Base-by-base conservation (phyloP, 2,888 invertebrate species). In the Gortyna flavago region DNA sequence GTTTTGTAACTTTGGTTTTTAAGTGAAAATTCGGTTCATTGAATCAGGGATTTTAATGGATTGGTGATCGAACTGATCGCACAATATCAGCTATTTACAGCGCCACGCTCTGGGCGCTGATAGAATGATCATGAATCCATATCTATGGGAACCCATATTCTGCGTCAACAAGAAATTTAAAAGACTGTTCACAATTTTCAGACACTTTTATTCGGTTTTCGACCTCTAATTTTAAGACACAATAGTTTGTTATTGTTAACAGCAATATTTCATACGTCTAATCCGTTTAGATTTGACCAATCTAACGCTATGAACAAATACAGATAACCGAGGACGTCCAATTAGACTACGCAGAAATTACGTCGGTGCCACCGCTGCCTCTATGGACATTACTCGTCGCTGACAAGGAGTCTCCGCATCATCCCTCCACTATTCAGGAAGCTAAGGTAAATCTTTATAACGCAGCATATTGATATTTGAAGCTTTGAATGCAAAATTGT, bases 311-410 rank as follows among this genome's bases (percentile, higher is more conserved):
- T 1, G 18, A 64, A 70, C 41, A 68, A 54, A 81, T 87, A 91
- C 87, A 97, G 97, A 98, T 98, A 89, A 98, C 98, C 0, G 99
- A 99, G 92, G 99, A 99, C 91, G 97, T 99, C 61, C 98, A 98
- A 85, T 94, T 99, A 74, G 99, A 99, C 95, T 99, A 99, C 92
- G 98, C 99, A 0, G 99, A 99, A 94, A 98, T 99, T 80, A 99
- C 99, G 3, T 99, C 99, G n/a, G 99, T 99, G 87, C 99, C 99
- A 1, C 99, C 99, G 0, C 96, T 99, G 72, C 99, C 99, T 0
- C 96, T 99, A 35, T 99, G 99, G 98, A 99, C 99, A 5, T 97
- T 99, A 2, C 97, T 99, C 13, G 98, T 99, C 51, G 99, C 99
- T 0, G 99, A 99, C 93, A 98, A 98, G 90, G 99, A 99, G 94